A percentile compares a stretch with the other conserved stretches of the same genome.
These are phyloP conservation scores for Conus betulinus DNA, from an alignment of 1,140 invertebrate species.

Conservation along the genomic window DNA sequence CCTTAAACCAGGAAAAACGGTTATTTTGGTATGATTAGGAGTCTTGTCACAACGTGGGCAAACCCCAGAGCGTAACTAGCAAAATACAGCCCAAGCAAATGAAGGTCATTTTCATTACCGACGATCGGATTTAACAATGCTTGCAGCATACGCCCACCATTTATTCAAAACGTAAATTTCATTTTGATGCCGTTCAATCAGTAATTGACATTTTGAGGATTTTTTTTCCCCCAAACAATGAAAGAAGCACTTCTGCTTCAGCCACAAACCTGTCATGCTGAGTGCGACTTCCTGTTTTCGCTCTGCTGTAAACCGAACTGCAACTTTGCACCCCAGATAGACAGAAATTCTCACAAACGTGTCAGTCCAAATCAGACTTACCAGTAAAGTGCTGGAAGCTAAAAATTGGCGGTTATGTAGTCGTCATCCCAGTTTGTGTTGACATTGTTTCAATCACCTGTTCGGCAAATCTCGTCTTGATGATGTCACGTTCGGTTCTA, in stretches of 20 bases:
- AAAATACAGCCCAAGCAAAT: too few species aligned
- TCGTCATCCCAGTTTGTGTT: slow-evolving; percentile 38
- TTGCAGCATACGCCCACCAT: too few species aligned
- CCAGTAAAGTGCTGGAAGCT: slow-evolving; percentile 1
- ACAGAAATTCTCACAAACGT: neutral
- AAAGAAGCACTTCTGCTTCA: neutral
- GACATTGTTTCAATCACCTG: slow-evolving; percentile 47
- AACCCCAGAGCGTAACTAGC: too few species aligned
- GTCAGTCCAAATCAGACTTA: neutral
- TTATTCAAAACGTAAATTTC: too few species aligned
- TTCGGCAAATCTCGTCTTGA: slow-evolving; percentile 36
- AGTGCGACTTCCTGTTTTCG: slow-evolving; percentile 24
- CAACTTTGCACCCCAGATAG: neutral
- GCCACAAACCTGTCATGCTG: neutral
- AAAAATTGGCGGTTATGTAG: slow-evolving; percentile 26
- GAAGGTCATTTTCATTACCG: too few species aligned
- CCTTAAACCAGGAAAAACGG: too few species aligned
- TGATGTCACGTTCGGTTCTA: slow-evolving; percentile 43
- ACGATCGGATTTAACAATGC: too few species aligned
- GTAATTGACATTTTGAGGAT: neutral
- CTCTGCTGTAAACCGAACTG: neutral
- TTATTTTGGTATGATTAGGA: too few species aligned
- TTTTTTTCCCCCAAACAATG: neutral
- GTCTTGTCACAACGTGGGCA: too few species aligned
- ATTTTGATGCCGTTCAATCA: neutral